A percentile compares a stretch with the other conserved stretches of the same genome.
Conservation (phyloP, 2,113 vertebrate genomes). For the Heterotis niloticus region DNA sequence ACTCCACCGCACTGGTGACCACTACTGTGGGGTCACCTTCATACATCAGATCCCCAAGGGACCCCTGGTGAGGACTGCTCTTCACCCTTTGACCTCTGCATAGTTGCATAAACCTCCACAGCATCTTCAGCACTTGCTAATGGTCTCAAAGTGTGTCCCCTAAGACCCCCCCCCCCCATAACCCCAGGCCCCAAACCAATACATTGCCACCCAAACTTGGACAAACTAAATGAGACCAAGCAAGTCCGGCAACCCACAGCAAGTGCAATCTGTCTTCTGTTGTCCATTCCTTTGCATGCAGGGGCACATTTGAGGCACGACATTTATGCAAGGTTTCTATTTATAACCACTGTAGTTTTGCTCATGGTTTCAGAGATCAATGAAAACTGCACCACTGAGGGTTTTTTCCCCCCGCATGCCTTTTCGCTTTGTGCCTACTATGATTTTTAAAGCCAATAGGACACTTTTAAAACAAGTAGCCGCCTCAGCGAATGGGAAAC, state of each 20-base stretch:
- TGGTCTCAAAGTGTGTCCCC: slow-evolving; percentile 39
- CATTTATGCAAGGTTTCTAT: not conserved
- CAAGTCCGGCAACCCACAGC: slow-evolving; percentile 8
- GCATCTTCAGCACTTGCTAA: slow-evolving; percentile 26
- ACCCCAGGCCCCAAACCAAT: not conserved
- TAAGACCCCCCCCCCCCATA: slow-evolving; percentile 15
- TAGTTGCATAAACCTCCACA: not conserved
- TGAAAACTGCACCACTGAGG: slow-evolving; percentile 3
- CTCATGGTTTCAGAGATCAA: not conserved
- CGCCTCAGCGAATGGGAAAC: slow-evolving; percentile 22
- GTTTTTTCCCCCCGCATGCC: slow-evolving; percentile 10
- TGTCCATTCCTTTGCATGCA: not conserved
- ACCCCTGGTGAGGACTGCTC: too few species aligned
- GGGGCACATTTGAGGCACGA: not conserved
- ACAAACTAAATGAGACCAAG: too few species aligned
- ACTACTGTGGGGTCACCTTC: slow-evolving; percentile 32
- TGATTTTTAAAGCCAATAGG: slow-evolving; percentile 24
- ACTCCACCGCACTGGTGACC: slow-evolving; percentile 10
- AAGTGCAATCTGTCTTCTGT: not conserved
- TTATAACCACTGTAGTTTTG: not conserved
- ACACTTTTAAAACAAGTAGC: slow-evolving; percentile 39
- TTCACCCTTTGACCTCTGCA: too few species aligned
- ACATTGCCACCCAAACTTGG: not conserved
- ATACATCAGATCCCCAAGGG: not conserved
- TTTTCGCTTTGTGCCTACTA: not conserved